Evolutionary conservation across 2,113 vertebrate genomes (phyloP), one percentile per base, ranked within the genome.

Genomic region (Thermophis baileyi): DNA sequence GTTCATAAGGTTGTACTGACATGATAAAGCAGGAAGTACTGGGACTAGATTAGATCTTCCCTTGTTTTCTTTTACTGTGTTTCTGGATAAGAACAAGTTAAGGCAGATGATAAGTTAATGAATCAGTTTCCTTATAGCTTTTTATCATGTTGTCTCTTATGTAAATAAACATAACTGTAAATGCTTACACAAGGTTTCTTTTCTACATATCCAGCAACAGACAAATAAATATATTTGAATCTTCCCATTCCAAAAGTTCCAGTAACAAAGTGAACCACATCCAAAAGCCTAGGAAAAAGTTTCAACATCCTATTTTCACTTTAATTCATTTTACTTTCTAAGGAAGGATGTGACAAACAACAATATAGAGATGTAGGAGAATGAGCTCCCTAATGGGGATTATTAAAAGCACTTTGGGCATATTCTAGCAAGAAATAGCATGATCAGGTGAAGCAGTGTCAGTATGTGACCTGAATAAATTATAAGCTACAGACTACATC

Each of bases 391-490:
- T 91, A n/a, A 88, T 60, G 30, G 30, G 40, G 51, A 88, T 91
- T 81, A 91, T 88, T 55, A 88, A 88, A 88, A 88, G 90, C 57
- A 87, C 49, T 51, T 54, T 93, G 49, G 87, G 81, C n/a, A 60
- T 88, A 85, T 4, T 91, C 30, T 88, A 63, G 49, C 57, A 90
- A 57, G 22, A 51, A 88, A 81, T 10, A 88, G 63, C 51, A 93
- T 22, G 44, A 49, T 89, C 60, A 89, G 85, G 81, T 85, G 53
- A 40, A 86, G n/a, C 53, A 74, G 86, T 35, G 49, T 35, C 54
- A 50, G 44, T 40, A 92, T 92, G 69, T 85, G 88, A 89, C 46
- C 44, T 89, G 53, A 93, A 93, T 89, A 89, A 27, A 51, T 92
- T 74, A 92, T 51, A 92, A 55, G 12, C 40, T 85, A n/a, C 35